Conservation (phyloP, 2,797 vertebrate genomes). For the Sciurus carolinensis region DNA sequence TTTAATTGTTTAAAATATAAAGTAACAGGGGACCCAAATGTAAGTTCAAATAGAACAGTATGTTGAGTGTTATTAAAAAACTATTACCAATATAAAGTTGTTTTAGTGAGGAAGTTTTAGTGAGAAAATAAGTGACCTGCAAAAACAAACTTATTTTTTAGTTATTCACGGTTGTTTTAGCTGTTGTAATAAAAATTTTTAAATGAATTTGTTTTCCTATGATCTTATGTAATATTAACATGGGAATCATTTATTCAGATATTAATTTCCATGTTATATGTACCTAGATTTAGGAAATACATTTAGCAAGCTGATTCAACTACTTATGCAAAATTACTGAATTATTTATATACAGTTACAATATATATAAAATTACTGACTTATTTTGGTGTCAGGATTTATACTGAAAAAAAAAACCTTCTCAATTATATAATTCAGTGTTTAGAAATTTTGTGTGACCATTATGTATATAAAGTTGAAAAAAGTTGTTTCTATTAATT, state of each 20-base stretch:
- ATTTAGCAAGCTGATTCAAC: conserved; percentile 29
- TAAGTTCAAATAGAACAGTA: conserved; percentile 67
- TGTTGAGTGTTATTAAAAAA: conserved; percentile 56
- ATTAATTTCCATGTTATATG: conserved; percentile 27
- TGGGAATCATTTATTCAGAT: conserved; percentile 15
- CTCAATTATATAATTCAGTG: background rate
- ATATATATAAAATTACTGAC: conserved; percentile 35
- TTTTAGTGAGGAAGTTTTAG: conserved; percentile 58
- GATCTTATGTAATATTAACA: conserved; percentile 17
- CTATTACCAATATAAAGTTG: background rate
- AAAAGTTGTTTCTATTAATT: too few species aligned
- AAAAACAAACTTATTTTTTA: too few species aligned
- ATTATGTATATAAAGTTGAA: too few species aligned
- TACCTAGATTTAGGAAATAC: conserved; percentile 55
- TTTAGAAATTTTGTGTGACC: too few species aligned
- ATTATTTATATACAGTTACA: background rate
- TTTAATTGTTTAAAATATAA: conserved; percentile 78
- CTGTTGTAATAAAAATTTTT: conserved; percentile 29
- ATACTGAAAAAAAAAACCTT: background rate
- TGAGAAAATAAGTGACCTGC: background rate
- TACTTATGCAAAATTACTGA: conserved; percentile 52
- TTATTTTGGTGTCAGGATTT: conserved; percentile 60
- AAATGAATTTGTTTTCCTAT: conserved; percentile 41
- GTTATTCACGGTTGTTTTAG: background rate
- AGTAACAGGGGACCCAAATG: conserved; percentile 51